Evolutionary conservation across 2,888 invertebrate species (phyloP), one percentile per base, ranked within the genome.

Genomic region (Sphinx pinastri): DNA sequence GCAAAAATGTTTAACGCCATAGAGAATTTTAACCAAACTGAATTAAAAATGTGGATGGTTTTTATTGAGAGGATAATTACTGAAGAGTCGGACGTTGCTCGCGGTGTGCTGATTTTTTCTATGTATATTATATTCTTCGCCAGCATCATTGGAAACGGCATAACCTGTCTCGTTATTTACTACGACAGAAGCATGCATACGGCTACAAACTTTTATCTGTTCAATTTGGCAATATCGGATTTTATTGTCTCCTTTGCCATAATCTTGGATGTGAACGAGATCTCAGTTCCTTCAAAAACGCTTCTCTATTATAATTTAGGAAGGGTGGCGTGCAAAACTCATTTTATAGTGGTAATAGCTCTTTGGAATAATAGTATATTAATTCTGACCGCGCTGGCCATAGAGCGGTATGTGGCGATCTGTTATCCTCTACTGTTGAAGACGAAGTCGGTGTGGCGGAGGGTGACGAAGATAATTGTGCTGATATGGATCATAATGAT

Each of bases 141-240:
- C 47, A 84, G 88, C 45, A 71, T 89, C 0, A 74, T 88, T 3
- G 92, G 90, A 0, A 92, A 93, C 72, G 71, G 93, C 66, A 77
- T 94, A 75, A 88, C 93, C 71, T 90, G 92, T 81, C 74, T 93
- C 80, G 82, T 94, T 76, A 82, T 92, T 70, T 90, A 88, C 76
- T 84, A 78, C 58, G 90, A 92, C 72, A 88, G 78, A 68, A 85
- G 83, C 31, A 90, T 92, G 91, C 91, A 90, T 70, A 91, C 92
- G 0, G 88, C 87, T 0, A 93, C 90, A 16, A 92, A 93, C 73
- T 91, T 83, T 69, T 93, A 92, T 73, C 77, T 93, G 1, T 90
- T 92, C 70, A 87, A 91, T 74, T 78, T 93, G 72, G 92, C 92
- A 0, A 80, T 90, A 6, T 89, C 92, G 0, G 93, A 93, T 72